Conservation (phyloP, 2,113 vertebrate species). For the Rutilus rutilus region DNA sequence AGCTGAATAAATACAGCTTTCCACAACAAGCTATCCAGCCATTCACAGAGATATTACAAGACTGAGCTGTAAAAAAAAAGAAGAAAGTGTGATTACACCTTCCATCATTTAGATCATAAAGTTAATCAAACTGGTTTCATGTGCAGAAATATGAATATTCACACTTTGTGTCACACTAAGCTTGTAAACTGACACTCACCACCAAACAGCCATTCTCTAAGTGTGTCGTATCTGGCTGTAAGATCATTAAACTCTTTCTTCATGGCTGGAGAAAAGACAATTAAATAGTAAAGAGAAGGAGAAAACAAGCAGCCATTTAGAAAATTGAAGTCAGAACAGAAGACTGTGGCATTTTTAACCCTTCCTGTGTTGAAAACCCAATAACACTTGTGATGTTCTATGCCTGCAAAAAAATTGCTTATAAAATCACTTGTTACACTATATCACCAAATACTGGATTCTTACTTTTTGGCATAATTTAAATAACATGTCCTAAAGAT, state of each 20-base stretch:
- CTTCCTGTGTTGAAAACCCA: too few relatives aligned
- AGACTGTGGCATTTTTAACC: not conserved
- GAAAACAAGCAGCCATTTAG: not conserved
- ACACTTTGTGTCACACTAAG: not conserved
- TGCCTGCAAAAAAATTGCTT: too few relatives aligned
- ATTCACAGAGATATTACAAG: too few relatives aligned
- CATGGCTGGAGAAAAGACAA: not conserved
- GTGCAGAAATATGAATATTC: conserved; percentile 1
- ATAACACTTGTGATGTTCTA: too few relatives aligned
- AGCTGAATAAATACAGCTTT: too few relatives aligned
- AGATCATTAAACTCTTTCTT: not conserved
- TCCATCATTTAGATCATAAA: not conserved
- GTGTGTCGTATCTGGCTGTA: not conserved
- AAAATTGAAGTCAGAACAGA: not conserved
- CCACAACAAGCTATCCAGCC: too few relatives aligned
- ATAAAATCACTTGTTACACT: too few relatives aligned
- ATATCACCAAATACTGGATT: too few relatives aligned
- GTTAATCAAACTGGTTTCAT: not conserved
- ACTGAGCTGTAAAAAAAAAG: not conserved
- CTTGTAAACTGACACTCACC: not conserved
- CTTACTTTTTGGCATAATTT: too few relatives aligned
- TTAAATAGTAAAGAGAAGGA: not conserved
- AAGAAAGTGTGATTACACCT: too few relatives aligned
- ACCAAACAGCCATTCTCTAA: not conserved
- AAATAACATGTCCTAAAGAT: too few relatives aligned